Evolutionary conservation across 2,113 vertebrate genomes (phyloP).

Genomic region (Lonchura striata): DNA sequence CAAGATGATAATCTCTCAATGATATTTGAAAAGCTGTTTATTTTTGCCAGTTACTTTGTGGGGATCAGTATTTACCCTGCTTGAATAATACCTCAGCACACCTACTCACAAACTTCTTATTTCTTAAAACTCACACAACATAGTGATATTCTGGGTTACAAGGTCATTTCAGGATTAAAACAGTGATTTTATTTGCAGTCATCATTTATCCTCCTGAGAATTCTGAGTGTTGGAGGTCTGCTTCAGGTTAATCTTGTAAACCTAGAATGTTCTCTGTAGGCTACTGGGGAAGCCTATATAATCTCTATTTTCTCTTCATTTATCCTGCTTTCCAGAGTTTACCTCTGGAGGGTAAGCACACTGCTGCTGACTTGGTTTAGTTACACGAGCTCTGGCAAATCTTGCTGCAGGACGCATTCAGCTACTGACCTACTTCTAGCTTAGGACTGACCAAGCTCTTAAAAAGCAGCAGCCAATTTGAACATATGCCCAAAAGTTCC

Average conservation of each 20-base stretch:
- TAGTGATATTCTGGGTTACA: neutral
- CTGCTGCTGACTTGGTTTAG: neutral
- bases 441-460: neutral
- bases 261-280: neutral
- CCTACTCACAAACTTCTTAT: neutral
- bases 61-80: neutral
- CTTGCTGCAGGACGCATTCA: neutral
- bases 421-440: conserved; percentile 22
- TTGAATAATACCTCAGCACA: neutral
- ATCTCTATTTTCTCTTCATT: neutral
- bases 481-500: neutral
- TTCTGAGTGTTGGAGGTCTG: neutral
- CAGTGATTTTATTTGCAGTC: neutral
- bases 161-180: neutral
- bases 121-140: neutral
- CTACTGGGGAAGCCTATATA: neutral
- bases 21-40: neutral
- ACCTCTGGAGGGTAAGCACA: neutral
- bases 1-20: neutral
- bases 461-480: neutral
- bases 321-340: neutral
- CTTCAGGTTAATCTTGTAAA: neutral
- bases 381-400: neutral
- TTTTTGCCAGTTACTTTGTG: neutral
- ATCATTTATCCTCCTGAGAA: neutral